Evolutionary conservation across 2,113 vertebrate species (phyloP).

Genomic region (Acinonyx jubatus): DNA sequence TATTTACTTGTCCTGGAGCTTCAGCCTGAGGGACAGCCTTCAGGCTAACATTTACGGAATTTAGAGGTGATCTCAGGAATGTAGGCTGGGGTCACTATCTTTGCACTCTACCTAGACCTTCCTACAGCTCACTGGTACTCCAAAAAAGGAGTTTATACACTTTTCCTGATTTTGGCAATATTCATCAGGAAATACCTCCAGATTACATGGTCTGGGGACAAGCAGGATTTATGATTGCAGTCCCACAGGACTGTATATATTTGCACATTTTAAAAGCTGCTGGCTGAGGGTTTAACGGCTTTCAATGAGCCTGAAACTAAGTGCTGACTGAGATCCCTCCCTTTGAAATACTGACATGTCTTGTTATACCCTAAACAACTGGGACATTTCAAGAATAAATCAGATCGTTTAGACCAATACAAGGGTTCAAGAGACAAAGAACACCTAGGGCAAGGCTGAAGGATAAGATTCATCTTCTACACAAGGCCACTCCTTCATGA

Average conservation of each 20-base stretch:
- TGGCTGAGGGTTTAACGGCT: neutral
- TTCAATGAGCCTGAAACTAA: neutral
- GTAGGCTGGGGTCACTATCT: neutral
- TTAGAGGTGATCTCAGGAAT: neutral
- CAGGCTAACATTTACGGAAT: neutral
- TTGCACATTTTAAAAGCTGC: neutral
- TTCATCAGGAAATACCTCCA: neutral
- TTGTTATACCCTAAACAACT: neutral
- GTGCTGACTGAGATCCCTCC: neutral
- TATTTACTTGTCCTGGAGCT: neutral
- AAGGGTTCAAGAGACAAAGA: neutral
- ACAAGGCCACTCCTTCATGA: neutral
- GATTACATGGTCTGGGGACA: neutral
- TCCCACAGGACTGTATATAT: neutral
- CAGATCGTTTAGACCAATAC: neutral
- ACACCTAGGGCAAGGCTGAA: neutral
- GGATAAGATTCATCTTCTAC: neutral
- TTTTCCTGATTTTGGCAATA: neutral
- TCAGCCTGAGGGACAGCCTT: neutral
- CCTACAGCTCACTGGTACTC: neutral
- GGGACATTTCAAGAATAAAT: neutral
- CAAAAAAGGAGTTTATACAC: neutral
- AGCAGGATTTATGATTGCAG: neutral
- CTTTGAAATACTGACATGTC: neutral
- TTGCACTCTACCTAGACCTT: neutral